A percentile compares a stretch with the other conserved stretches of the same genome.
phyloP scores from a whole-genome alignment of 1,140 invertebrate genomes.

The Galleria mellonella region DNA sequence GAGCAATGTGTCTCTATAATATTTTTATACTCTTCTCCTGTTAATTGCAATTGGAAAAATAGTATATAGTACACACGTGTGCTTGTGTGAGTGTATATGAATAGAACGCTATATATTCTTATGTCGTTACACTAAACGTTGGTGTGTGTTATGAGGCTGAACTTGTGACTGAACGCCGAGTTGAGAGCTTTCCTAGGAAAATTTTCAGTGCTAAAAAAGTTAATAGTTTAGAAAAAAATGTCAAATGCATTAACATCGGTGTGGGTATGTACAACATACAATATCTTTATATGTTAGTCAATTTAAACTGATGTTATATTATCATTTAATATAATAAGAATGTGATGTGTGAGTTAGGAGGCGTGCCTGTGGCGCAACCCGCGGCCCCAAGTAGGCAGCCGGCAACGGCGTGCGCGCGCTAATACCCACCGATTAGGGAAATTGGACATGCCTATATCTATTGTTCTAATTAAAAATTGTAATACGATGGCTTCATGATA shows the following conservation, averaged over 20 bases:
- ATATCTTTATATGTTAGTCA: background rate
- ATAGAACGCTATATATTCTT: background rate
- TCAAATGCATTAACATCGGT: background rate
- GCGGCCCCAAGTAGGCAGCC: conserved; percentile 51
- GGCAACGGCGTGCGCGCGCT: conserved; percentile 26
- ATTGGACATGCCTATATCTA: conserved; percentile 24
- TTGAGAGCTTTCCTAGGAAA: conserved; percentile 21
- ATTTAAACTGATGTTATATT: too few relatives aligned
- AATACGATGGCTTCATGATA: background rate
- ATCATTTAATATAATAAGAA: background rate
- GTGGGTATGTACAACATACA: background rate
- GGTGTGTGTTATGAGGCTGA: conserved; percentile 21
- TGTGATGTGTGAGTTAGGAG: conserved; percentile 16
- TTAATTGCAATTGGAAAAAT: too few relatives aligned
- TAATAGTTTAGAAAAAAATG: background rate
- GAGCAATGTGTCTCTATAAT: too few relatives aligned
- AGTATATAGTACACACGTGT: background rate
- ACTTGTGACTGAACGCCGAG: conserved; percentile 2
- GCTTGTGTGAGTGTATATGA: conserved; percentile 7
- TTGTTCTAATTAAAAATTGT: conserved; percentile 24
- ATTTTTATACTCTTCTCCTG: too few relatives aligned
- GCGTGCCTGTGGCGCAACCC: conserved; percentile 47
- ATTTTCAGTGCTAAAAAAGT: conserved; percentile 12
- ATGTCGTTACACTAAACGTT: background rate
- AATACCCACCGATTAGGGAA: conserved; percentile 27